Evolutionary conservation across 1,140 invertebrate species (phyloP), one percentile per base, ranked within the genome.

Genomic region (Batillaria attramentaria): DNA sequence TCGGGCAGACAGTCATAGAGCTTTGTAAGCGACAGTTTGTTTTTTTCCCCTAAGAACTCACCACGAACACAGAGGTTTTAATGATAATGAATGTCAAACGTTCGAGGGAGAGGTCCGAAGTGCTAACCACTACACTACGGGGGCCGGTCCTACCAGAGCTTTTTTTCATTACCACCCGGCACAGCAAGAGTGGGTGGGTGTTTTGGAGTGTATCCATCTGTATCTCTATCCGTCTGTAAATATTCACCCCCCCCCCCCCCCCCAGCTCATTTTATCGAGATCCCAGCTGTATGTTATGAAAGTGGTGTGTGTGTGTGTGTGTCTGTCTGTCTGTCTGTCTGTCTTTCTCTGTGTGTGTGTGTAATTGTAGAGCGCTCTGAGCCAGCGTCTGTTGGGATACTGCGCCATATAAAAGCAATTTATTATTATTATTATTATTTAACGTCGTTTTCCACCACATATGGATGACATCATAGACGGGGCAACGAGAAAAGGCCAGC

Each of bases 261-360:
- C 6, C 24, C 24, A 6, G 5, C 24, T 60, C 31, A n/a, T 5
- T 20, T 60, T 60, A 60, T 24, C 6, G 24, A 20, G 6, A n/a
- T 60, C 4, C 24, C 57, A 60, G 6, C 31, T 60, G 24, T 20
- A 8, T 60, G 57, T 10, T 24, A 60, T n/a, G 24, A 6, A 8
- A n/a, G 24, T n/a, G 4, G 57, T 60, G 57, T 24, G 57, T 60
- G 57, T 60, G 57, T 60, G 57, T 60, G 57, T 60, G 57, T 60
- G 57, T 60, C 24, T 60, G 57, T 60, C 24, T 60, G 57, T 24
- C 6, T 24, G 57, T 60, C 31, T 35, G 33, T 66, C 13, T 66
- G 33, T 35, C 16, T 66, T 13, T 66, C 13, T 24, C 10, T 66
- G 62, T 35, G 5, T 66, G 62, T 6, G 33, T 6, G 33, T 35